Conservation (phyloP, 2,888 invertebrate genomes). For the Heteropelma amictum region DNA sequence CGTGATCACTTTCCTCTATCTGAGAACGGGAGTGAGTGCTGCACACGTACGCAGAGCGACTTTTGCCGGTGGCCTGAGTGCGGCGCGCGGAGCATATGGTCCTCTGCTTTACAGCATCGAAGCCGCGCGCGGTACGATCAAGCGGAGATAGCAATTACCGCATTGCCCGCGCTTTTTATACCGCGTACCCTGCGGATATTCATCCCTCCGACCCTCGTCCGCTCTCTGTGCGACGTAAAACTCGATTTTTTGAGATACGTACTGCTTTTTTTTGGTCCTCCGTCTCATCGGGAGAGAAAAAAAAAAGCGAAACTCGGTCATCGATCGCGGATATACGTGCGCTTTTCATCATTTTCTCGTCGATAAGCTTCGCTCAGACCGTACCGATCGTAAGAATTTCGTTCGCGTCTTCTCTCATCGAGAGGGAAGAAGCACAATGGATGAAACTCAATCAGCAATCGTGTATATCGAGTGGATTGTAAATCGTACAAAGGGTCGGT, state of each 20-base stretch:
- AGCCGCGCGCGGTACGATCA: conserved; percentile 57
- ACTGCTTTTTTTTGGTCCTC: not conserved
- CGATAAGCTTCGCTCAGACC: no score
- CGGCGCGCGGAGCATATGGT: conserved; percentile 55
- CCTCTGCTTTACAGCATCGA: conserved; percentile 45
- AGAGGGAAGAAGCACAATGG: not conserved
- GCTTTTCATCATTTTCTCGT: no score
- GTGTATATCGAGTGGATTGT: conserved; percentile 24
- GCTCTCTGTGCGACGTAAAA: no score
- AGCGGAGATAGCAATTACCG: conserved; percentile 71
- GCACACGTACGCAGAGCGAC: conserved; percentile 28
- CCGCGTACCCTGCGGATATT: conserved; percentile 59
- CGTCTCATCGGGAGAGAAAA: not conserved
- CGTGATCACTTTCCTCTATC: conserved; percentile 39
- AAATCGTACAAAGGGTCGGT: conserved; percentile 20
- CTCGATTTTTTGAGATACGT: no score
- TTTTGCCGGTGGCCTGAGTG: conserved; percentile 40
- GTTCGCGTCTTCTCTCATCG: not conserved
- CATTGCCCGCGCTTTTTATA: conserved; percentile 64
- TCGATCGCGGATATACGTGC: no score
- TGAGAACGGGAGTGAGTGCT: conserved; percentile 32
- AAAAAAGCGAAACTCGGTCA: not conserved
- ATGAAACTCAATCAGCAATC: conserved; percentile 14
- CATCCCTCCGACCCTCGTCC: conserved; percentile 38
- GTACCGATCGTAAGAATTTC: no score